Evolutionary conservation across 2,797 vertebrate genomes (phyloP), one percentile per base, ranked within the genome.

Genomic region (Distichodus sexfasciatus): DNA sequence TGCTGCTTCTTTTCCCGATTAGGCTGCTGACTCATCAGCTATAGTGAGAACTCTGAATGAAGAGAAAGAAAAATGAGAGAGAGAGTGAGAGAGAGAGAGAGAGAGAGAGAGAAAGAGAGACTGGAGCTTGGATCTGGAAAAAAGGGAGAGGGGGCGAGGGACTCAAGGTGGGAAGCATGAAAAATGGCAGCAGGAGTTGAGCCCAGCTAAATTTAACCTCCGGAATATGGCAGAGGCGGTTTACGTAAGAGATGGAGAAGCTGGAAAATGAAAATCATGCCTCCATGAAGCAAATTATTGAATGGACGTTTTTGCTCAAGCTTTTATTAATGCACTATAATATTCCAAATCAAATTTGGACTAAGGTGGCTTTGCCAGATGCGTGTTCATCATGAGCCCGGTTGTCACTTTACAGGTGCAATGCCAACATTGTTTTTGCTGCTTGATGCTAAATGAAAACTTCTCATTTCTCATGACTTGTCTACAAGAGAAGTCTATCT

Each of bases 11-110:
- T 65, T 81, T 84, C 69, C 10, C 76, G 60, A 75, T 81, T 72
- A 76, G 62, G 65, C 55, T 78, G 87, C 89, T 89, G 88, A 90
- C 81, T 87, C 82, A 57, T 65, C 83, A 78, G 55, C 59, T 76
- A 84, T 65, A n/a, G n/a, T 36, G 28, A 50, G 71, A 76, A 72
- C 31, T 28, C 23, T 65, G 43, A 54, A 43, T 64, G 29, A 43
- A 21, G 35, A 59, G 36, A 15, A 29, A 33, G 36, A 21, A 2
- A 28, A 28, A 72, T n/a, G n/a, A n/a, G n/a, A n/a, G n/a, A n/a
- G n/a, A n/a, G 28, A 44, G 44, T 29, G 36, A 43, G 38, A 63
- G 36, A 15, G 33, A 33, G 36, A 21, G 3, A 28, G 31, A 72
- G 63, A 66, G 51, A 17, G 66, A 58, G 26, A 75, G 48, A 64